These are phyloP conservation scores for Sinocyclocheilus rhinocerous DNA, from an alignment of 2,113 vertebrate species.

Conservation along the genomic window DNA sequence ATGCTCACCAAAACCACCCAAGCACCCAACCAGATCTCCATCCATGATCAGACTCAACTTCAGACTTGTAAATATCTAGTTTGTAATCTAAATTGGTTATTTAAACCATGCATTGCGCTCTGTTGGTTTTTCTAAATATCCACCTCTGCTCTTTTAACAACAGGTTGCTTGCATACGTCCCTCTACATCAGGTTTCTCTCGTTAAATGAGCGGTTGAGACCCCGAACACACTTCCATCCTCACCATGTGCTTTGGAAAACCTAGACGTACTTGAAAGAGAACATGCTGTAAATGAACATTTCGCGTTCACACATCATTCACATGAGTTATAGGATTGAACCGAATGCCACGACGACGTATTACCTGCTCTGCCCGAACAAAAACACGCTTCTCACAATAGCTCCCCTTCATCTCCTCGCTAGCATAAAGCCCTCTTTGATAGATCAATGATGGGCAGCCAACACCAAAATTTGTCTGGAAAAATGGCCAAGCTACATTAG, in stretches of 20 bases:
- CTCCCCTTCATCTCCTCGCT: slow-evolving; percentile 23
- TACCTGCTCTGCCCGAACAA: background rate
- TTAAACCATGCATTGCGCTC: background rate
- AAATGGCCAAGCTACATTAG: slow-evolving; percentile 52
- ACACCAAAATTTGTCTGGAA: slow-evolving; percentile 59
- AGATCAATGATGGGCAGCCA: slow-evolving; percentile 43
- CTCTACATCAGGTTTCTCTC: background rate
- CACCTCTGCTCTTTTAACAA: background rate
- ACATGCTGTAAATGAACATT: background rate
- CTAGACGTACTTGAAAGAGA: background rate
- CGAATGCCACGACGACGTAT: background rate
- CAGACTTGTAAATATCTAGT: background rate
- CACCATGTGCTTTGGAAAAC: background rate
- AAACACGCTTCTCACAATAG: slow-evolving; percentile 27
- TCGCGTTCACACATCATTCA: slow-evolving; percentile 14
- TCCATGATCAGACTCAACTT: background rate
- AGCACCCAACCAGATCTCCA: background rate
- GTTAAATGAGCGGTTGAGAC: background rate
- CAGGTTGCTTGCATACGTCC: background rate
- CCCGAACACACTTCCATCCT: background rate
- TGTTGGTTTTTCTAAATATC: background rate
- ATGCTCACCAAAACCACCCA: background rate
- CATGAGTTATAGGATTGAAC: background rate
- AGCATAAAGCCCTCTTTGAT: slow-evolving; percentile 56
- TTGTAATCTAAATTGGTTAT: background rate